Percentiles rank a stretch among this genome's conserved stretches.
These are phyloP conservation scores for Eristalis tenax DNA, from an alignment of 2,888 invertebrate species.

Conservation along the genomic window DNA sequence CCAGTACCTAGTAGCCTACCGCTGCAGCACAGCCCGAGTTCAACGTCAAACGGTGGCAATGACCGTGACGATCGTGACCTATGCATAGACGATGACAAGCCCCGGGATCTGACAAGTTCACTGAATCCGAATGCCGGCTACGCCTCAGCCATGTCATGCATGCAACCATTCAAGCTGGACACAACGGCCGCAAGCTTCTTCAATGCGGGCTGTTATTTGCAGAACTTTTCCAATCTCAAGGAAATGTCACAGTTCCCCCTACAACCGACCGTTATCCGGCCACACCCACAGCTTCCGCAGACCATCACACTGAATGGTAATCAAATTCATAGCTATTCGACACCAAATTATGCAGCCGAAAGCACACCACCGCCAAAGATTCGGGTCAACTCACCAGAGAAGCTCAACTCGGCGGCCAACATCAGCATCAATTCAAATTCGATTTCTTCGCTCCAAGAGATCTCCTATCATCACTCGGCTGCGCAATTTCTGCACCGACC, in stretches of 20 bases:
- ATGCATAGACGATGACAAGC: constrained; percentile 80
- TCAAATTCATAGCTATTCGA: constrained; percentile 75
- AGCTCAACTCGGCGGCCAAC: constrained; percentile 79
- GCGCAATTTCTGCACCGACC: constrained; percentile 79
- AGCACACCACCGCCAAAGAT: constrained; percentile 78
- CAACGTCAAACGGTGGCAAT: constrained; percentile 81
- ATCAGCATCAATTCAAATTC: constrained; percentile 73
- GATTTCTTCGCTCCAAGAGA: constrained; percentile 73
- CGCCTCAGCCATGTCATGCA: constrained; percentile 75
- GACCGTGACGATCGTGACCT: constrained; percentile 79
- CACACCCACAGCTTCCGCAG: constrained; percentile 80
- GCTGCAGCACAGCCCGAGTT: constrained; percentile 81
- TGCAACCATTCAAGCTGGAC: constrained; percentile 79
- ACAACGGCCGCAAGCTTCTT: constrained; percentile 79
- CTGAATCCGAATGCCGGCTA: constrained; percentile 75
- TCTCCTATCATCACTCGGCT: constrained; percentile 76
- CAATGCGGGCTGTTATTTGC: constrained; percentile 80
- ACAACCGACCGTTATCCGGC: constrained; percentile 80
- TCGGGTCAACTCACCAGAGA: constrained; percentile 81
- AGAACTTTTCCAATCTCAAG: constrained; percentile 80
- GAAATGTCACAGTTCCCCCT: constrained; percentile 81
- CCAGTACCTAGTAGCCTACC: constrained; percentile 81
- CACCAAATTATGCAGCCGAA: constrained; percentile 62
- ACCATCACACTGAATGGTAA: constrained; percentile 77
- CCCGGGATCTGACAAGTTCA: constrained; percentile 78